These are phyloP conservation scores for Rhizomys pruinosus DNA, from an alignment of 2,113 vertebrate species.

Conservation along the genomic window DNA sequence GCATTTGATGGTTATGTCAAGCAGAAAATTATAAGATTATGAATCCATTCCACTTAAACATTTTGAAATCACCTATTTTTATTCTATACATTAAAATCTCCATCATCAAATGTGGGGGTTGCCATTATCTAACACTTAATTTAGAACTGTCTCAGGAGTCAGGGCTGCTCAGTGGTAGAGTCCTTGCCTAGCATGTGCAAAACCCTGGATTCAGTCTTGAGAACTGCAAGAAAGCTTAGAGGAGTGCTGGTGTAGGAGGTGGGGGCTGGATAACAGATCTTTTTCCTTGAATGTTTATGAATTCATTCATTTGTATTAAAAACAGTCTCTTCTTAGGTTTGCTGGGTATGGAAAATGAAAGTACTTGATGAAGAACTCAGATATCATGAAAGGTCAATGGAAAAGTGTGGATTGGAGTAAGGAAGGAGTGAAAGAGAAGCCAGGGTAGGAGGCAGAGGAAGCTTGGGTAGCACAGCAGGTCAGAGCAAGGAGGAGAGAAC, in stretches of 20 bases:
- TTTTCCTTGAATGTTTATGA: not conserved
- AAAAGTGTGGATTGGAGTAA: not conserved
- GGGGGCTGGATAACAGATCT: not conserved
- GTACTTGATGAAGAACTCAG: not conserved
- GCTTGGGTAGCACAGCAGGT: not conserved
- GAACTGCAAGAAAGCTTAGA: not conserved
- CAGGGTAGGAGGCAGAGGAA: not conserved
- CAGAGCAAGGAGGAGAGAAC: too few relatives aligned
- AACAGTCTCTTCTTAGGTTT: slow-evolving; percentile 7
- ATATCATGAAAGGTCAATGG: not conserved
- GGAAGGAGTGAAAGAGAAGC: not conserved
- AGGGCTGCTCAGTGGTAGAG: not conserved
- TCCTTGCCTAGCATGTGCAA: not conserved
- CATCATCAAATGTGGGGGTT: not conserved
- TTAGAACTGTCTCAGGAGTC: not conserved
- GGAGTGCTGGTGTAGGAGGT: not conserved
- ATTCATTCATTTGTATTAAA: slow-evolving; percentile 17
- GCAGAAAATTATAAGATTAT: slow-evolving; percentile 29
- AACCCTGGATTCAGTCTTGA: not conserved
- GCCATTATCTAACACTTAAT: not conserved
- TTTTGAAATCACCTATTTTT: not conserved
- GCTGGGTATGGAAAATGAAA: slow-evolving; percentile 29
- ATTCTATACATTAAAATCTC: not conserved
- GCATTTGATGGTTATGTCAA: slow-evolving; percentile 52
- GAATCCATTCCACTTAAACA: slow-evolving; percentile 17